phyloP scores from a whole-genome alignment of 2,888 invertebrate species.

The Cheiracanthium punctorium region DNA sequence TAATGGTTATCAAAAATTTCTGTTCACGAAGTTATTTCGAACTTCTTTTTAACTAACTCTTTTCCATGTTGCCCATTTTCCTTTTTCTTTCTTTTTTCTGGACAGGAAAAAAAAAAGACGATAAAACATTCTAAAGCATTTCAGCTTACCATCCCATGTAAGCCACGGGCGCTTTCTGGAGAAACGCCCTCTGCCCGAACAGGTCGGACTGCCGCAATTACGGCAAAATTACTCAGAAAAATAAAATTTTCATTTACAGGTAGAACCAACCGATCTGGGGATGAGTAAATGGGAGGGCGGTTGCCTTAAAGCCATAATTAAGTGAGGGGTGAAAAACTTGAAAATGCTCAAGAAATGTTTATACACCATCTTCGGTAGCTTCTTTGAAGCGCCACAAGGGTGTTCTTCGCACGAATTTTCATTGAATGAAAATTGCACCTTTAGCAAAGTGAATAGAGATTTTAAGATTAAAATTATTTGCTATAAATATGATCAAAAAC shows the following conservation, averaged over 20 bases:
- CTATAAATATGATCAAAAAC: too few species aligned
- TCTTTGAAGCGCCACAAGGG: too few species aligned
- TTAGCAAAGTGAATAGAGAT: too few species aligned
- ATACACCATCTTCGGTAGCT: too few species aligned
- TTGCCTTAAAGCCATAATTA: neutral
- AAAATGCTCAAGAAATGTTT: too few species aligned
- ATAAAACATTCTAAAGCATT: neutral
- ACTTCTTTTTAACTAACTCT: neutral
- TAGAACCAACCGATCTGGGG: neutral
- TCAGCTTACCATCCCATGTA: neutral
- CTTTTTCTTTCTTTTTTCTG: too few species aligned
- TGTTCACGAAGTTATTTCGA: neutral
- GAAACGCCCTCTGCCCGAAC: neutral
- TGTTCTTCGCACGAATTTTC: too few species aligned
- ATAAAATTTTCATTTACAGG: neutral
- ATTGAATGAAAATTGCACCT: too few species aligned
- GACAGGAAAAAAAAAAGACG: neutral
- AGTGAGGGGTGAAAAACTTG: too few species aligned
- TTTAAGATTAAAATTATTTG: too few species aligned
- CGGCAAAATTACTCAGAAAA: neutral
- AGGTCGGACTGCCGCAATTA: neutral
- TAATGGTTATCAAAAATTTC: neutral
- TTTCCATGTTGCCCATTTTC: neutral
- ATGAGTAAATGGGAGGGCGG: neutral
- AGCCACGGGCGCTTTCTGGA: neutral